A percentile compares a stretch with the other conserved stretches of the same genome.
Evolutionary conservation across 2,888 invertebrate genomes (phyloP).

Genomic region (Alsophila aescularia): DNA sequence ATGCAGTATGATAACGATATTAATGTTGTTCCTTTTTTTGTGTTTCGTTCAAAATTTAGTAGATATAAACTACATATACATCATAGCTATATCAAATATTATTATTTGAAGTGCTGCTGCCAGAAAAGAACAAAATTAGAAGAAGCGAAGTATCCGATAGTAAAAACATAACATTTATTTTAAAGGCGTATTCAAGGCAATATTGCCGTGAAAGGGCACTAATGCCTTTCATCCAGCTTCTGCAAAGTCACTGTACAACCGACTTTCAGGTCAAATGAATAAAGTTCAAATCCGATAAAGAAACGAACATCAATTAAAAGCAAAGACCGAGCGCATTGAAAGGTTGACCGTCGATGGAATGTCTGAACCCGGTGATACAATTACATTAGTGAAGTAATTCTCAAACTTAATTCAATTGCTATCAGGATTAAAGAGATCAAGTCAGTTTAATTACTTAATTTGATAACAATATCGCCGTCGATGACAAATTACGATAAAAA

Average conservation of each 20-base stretch:
- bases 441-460: conserved; percentile 4
- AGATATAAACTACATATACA: no score
- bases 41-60: no score
- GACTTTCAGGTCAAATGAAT: neutral
- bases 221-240: conserved; percentile 12
- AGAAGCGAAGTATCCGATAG: neutral
- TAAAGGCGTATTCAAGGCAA: conserved; percentile 7
- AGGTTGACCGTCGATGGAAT: conserved; percentile 9
- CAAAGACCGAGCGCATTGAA: conserved; percentile 10
- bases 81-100: no score
- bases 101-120: neutral
- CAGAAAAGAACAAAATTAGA: neutral
- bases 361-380: neutral
- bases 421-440: conserved; percentile 13
- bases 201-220: conserved; percentile 8
- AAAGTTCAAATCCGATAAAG: neutral
- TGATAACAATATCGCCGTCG: conserved; percentile 4
- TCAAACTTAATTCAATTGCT: neutral
- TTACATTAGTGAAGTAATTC: conserved; percentile 1
- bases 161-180: conserved; percentile 2
- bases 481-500: conserved; percentile 13
- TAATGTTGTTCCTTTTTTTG: no score
- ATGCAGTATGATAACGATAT: no score
- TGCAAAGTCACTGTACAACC: neutral
- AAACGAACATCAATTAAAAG: conserved; percentile 6